phyloP scores from a whole-genome alignment of 2,797 vertebrate species.

The Bucorvus abyssinicus region DNA sequence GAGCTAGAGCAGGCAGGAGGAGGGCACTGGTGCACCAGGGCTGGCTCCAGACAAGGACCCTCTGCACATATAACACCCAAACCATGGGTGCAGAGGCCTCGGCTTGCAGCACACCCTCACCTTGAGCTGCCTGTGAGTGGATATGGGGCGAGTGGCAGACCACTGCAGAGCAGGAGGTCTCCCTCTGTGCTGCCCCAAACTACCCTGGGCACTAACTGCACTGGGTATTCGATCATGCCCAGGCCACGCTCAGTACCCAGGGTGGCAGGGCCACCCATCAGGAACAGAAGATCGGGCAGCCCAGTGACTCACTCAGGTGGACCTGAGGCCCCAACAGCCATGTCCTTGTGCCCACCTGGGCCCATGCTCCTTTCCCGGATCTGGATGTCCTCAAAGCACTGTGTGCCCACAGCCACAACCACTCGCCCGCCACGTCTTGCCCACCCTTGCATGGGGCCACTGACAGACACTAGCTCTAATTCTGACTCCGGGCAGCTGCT shows the following conservation, averaged over 20 bases:
- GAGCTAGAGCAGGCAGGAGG: fast-evolving
- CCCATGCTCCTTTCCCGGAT: background rate
- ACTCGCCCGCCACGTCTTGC: fast-evolving
- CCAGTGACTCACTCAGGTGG: fast-evolving
- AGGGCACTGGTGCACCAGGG: background rate
- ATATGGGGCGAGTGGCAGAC: fast-evolving
- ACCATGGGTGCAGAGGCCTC: fast-evolving
- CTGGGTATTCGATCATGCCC: background rate
- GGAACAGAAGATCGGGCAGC: background rate
- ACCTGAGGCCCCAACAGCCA: background rate
- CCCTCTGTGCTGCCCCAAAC: background rate
- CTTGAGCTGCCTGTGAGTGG: background rate
- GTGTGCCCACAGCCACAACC: background rate
- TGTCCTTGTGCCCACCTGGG: background rate
- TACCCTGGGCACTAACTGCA: background rate
- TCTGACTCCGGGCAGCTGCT: slow-evolving; percentile 34
- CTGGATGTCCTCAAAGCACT: background rate
- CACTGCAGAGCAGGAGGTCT: background rate
- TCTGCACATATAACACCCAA: background rate
- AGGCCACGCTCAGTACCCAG: background rate
- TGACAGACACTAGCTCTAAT: background rate
- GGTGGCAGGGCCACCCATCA: background rate
- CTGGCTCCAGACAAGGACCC: background rate
- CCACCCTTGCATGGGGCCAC: fast-evolving
- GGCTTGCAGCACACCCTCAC: background rate